Conservation (phyloP, 53 echinoderm and acorn worm genomes). For the Apostichopus leukothele region DNA sequence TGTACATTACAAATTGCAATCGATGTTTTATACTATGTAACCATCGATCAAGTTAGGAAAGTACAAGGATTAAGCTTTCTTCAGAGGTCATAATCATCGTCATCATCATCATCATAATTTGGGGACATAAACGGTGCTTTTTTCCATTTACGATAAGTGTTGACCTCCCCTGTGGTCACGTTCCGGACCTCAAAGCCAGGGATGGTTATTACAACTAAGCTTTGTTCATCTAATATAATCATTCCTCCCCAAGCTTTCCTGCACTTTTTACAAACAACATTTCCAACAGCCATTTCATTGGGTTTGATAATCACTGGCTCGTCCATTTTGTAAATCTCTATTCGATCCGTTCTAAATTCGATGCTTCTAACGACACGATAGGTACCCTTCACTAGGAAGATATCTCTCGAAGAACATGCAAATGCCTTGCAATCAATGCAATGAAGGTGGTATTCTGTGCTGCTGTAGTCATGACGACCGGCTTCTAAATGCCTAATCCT, state of each 20-base stretch:
- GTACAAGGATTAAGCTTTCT: no score
- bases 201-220: constrained; percentile 39
- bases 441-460: constrained; percentile 31
- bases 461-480: constrained; percentile 11
- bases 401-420: constrained; percentile 55
- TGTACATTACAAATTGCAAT: no score
- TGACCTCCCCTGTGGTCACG: background rate
- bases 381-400: constrained; percentile 51
- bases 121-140: constrained; percentile 46
- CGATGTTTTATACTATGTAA: no score
- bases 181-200: constrained; percentile 47
- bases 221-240: constrained; percentile 37
- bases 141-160: constrained; percentile 53
- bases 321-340: constrained; percentile 50
- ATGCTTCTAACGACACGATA: constrained; percentile 48
- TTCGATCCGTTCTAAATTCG: constrained; percentile 21
- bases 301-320: constrained; percentile 53
- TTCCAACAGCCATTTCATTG: constrained; percentile 47
- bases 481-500: constrained; percentile 29
- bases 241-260: constrained; percentile 57
- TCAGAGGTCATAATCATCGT: no score
- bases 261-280: constrained; percentile 55
- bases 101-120: background rate
- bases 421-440: constrained; percentile 52
- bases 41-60: no score